Conservation (phyloP, 2,113 vertebrate species). For the Rhinopomastus cyanomelas region DNA sequence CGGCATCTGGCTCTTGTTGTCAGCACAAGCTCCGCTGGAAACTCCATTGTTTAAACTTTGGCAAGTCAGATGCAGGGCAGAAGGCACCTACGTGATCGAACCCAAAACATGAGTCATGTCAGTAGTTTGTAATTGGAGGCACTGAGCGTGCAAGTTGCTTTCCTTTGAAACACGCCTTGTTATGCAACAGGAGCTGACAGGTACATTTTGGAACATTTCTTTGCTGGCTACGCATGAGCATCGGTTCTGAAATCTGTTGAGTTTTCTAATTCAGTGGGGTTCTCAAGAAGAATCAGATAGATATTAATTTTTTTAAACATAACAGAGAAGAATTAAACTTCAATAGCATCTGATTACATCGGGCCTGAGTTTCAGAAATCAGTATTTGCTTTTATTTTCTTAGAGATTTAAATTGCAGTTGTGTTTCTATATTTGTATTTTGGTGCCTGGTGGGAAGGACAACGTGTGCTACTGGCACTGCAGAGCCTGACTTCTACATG, state of each 20-base stretch:
- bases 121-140: constrained; percentile 1
- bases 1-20: background rate
- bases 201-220: background rate
- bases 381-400: no score
- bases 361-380: background rate
- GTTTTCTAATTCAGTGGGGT: background rate
- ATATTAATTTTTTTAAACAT: background rate
- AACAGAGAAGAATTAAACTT: constrained; percentile 24
- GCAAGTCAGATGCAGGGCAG: background rate
- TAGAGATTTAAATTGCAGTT: background rate
- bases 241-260: constrained; percentile 15
- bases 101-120: background rate
- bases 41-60: background rate
- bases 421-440: background rate
- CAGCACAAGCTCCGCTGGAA: background rate
- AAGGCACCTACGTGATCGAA: background rate
- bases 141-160: constrained; percentile 12
- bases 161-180: background rate
- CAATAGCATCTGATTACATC: constrained; percentile 27
- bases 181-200: constrained; percentile 41
- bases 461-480: background rate
- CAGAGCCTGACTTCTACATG: background rate
- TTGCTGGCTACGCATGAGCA: constrained; percentile 7
- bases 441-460: background rate
- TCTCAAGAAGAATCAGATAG: constrained; percentile 11